phyloP scores from a whole-genome alignment of 2,113 vertebrate species.

The Ivindomyrus marchei region DNA sequence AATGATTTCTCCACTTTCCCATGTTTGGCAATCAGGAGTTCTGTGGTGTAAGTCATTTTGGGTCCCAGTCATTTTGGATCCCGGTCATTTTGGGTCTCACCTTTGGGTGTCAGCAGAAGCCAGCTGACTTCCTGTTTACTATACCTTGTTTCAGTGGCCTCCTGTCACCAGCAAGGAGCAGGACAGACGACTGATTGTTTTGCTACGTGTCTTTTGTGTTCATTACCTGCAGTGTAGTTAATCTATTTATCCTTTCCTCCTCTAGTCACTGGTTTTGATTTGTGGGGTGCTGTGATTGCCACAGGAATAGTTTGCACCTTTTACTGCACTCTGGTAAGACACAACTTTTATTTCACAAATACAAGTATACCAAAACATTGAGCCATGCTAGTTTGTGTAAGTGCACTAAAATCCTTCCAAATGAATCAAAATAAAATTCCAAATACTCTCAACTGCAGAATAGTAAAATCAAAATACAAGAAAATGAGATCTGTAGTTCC shows the following conservation, averaged over 20 bases:
- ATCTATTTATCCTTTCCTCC: not conserved
- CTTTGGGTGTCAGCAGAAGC: not conserved
- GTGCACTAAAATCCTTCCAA: not conserved
- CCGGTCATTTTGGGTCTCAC: not conserved
- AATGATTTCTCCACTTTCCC: not conserved
- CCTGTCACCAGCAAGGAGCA: not conserved
- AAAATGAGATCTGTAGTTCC: not conserved
- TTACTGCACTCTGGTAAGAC: constrained; percentile 79
- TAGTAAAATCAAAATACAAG: not conserved
- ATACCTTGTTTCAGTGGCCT: not conserved
- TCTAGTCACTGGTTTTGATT: constrained; percentile 75
- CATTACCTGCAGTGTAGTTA: not conserved
- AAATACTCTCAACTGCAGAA: not conserved
- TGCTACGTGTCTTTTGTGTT: not conserved
- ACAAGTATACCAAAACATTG: not conserved
- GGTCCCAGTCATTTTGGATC: not conserved
- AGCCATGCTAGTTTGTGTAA: not conserved
- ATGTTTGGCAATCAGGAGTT: not conserved
- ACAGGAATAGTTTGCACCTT: constrained; percentile 83
- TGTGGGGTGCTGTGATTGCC: constrained; percentile 79
- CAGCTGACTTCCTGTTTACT: not conserved
- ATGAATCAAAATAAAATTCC: not conserved
- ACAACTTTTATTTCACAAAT: not conserved
- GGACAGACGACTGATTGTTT: not conserved
- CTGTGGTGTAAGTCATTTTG: not conserved